Percentiles rank a stretch among this genome's conserved stretches.
These are phyloP conservation scores for Antheraea assamensis DNA, from an alignment of 2,888 invertebrate genomes.

Conservation along the genomic window DNA sequence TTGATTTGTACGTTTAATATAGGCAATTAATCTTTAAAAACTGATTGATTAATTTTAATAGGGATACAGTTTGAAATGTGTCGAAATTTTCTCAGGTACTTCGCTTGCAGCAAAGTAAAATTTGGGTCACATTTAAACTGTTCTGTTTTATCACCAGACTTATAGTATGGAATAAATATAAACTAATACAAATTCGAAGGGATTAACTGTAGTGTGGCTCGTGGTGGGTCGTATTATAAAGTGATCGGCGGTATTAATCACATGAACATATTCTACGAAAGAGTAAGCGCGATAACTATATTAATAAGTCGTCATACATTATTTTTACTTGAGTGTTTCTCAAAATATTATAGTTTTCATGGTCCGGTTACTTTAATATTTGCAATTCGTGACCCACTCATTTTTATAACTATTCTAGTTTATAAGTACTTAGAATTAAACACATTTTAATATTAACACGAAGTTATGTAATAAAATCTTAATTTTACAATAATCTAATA, in stretches of 20 bases:
- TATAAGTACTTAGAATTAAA: no score
- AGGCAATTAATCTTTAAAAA: constrained; percentile 19
- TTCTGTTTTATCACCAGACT: background rate
- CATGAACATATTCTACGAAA: background rate
- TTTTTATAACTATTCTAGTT: no score
- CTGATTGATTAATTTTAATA: constrained; percentile 8
- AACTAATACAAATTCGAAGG: background rate
- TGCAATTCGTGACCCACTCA: no score
- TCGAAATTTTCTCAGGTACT: background rate
- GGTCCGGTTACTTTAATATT: no score
- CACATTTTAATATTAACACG: no score
- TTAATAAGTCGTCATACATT: no score
- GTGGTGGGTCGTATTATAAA: background rate
- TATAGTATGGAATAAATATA: background rate
- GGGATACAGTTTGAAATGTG: constrained; percentile 14
- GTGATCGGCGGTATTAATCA: background rate
- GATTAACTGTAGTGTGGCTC: background rate
- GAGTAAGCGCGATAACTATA: background rate
- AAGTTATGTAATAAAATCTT: no score
- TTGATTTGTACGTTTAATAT: constrained; percentile 24
- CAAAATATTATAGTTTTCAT: no score
- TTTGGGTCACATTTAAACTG: background rate
- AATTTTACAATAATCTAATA: no score
- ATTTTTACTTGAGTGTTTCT: no score
- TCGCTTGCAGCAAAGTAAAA: background rate